Base-by-base conservation (phyloP, 2,113 vertebrate species). In the Neopipo cinnamomea region DNA sequence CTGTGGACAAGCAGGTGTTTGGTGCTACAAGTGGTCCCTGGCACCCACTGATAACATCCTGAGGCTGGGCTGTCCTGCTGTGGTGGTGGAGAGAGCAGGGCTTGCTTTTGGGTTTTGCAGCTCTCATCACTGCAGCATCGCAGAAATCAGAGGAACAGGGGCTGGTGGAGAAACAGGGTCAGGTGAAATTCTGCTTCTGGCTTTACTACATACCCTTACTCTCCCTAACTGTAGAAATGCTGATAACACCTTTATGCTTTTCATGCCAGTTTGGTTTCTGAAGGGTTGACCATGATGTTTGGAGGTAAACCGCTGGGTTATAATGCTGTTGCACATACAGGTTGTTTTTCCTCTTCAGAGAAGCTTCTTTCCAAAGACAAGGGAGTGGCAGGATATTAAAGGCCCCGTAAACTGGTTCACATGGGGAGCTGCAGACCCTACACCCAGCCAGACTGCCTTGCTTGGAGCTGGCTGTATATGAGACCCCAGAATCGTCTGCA, bases 11-110 rank as follows among this genome's bases (percentile, higher is more conserved):
- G 42, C 8, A 62, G n/a, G 16, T 4, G 2, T 66, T 85, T 0
- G 1, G 47, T 76, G 30, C 30, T 47, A 30, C 35, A 23, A 1
- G 3, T 70, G 39, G 47, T 46, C 33, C 56, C 35, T 17, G 1
- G 63, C 21, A 53, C 46, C 30, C 59, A 22, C 12, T 0, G 0
- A 13, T 28, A 47, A 53, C 42, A 66, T 18, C 28, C 46, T 2
- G 1, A 25, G 46, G 31, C 47, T 2, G 2, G 23, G 67, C 39
- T 88, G 28, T 14, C 44, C 20, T 27, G 46, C 88, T 87, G 47
- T 1, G 0, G 41, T 18, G 6, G 13, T 12, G 9, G 39, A 2
- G 0, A 39, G 27, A 47, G 18, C n/a, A 39, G 24, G 56, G 28
- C 30, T 92, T 30, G n/a, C 21, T 56, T 73, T 76, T 56, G 50